These are phyloP conservation scores for Sesia bembeciformis DNA, from an alignment of 2,888 invertebrate genomes.

Conservation along the genomic window DNA sequence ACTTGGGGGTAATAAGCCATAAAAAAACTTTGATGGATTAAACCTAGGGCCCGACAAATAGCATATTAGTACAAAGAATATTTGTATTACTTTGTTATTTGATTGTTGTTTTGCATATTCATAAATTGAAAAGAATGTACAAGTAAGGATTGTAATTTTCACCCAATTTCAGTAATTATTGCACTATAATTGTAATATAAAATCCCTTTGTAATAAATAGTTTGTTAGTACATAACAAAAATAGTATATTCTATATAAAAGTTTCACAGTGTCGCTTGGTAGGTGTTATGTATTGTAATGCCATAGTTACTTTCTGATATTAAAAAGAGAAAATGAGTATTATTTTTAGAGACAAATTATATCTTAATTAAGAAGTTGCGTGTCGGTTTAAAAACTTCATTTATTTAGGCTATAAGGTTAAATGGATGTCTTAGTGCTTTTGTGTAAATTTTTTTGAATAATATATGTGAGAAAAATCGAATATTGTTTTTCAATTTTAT, in stretches of 20 bases:
- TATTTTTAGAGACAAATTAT: slow-evolving; percentile 74
- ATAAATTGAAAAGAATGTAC: slow-evolving; percentile 9
- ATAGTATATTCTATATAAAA: slow-evolving; percentile 31
- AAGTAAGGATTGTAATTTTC: slow-evolving; percentile 48
- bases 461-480: slow-evolving; percentile 68
- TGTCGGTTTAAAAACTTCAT: slow-evolving; percentile 68
- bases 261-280: slow-evolving; percentile 53
- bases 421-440: slow-evolving; percentile 76
- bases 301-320: slow-evolving; percentile 58
- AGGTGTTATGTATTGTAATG: slow-evolving; percentile 56
- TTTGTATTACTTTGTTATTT: background rate
- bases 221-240: slow-evolving; percentile 35
- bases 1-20: no score
- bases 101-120: slow-evolving; percentile 13
- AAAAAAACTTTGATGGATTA: no score
- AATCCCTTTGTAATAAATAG: slow-evolving; percentile 50
- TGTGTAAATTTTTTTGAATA: slow-evolving; percentile 75
- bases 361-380: slow-evolving; percentile 66
- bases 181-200: slow-evolving; percentile 61
- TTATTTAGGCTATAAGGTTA: slow-evolving; percentile 74
- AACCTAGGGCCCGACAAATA: no score
- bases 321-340: slow-evolving; percentile 56
- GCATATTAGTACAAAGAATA: no score
- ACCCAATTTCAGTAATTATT: slow-evolving; percentile 53
- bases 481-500: background rate